These are phyloP conservation scores for Volucella bombylans DNA, from an alignment of 2,888 invertebrate species.

Conservation along the genomic window DNA sequence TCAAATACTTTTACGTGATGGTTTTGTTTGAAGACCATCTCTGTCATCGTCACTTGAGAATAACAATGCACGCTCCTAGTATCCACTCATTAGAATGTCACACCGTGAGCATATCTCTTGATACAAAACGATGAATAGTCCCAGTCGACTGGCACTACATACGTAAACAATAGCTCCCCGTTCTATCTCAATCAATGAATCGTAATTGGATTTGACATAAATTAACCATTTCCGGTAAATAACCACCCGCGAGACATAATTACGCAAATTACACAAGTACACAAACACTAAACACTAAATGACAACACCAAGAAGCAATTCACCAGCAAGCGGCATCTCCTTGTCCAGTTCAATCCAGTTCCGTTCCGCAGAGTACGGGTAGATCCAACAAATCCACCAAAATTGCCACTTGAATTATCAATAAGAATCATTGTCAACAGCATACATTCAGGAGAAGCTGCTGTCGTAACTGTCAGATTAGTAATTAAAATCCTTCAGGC, in stretches of 20 bases:
- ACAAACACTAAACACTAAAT: constrained; percentile 22
- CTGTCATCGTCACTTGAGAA: no score
- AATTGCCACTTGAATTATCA: constrained; percentile 52
- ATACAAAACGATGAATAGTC: constrained; percentile 34
- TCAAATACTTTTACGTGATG: no score
- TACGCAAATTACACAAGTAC: constrained; percentile 48
- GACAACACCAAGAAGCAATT: constrained; percentile 25
- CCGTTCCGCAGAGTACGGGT: background rate
- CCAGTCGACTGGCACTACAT: constrained; percentile 11
- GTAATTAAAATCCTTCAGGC: constrained; percentile 63
- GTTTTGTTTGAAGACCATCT: no score
- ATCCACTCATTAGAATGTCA: background rate
- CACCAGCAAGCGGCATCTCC: constrained; percentile 9
- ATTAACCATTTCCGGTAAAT: constrained; percentile 58
- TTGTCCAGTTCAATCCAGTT: background rate
- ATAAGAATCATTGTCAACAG: constrained; percentile 56
- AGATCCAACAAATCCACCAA: background rate
- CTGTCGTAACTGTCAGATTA: constrained; percentile 49
- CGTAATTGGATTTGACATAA: constrained; percentile 60
- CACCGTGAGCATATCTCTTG: background rate
- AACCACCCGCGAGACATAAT: constrained; percentile 55
- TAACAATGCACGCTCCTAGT: background rate
- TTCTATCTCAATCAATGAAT: constrained; percentile 34
- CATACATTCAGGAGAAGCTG: constrained; percentile 38
- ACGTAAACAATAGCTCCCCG: constrained; percentile 38